Conservation (phyloP, 2,797 vertebrate species). For the Spatula versicolor region DNA sequence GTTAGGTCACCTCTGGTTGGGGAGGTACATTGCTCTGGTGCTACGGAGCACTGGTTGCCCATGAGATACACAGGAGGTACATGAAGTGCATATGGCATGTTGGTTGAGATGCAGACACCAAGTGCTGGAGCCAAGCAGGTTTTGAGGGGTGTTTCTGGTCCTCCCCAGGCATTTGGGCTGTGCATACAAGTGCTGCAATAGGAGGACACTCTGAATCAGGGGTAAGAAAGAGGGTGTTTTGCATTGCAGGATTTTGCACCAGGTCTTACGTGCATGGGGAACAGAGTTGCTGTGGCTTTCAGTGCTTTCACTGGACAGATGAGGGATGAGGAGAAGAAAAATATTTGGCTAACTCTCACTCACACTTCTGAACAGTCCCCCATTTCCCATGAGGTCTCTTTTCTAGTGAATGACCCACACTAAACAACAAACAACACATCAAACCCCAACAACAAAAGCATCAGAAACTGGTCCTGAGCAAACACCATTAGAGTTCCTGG, state of each 20-base stretch:
- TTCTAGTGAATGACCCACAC: not conserved
- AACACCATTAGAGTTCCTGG: not conserved
- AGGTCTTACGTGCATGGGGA: rapidly evolving
- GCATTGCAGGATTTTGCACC: rapidly evolving
- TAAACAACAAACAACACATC: too few species aligned
- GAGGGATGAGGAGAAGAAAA: not conserved
- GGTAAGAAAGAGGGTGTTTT: not conserved
- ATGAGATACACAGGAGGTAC: not conserved
- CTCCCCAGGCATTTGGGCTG: not conserved
- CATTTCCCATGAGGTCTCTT: rapidly evolving
- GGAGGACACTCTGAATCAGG: rapidly evolving
- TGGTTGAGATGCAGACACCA: not conserved
- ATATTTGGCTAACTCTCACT: not conserved
- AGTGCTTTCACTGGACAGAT: not conserved
- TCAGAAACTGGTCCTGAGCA: not conserved
- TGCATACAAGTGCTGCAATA: not conserved
- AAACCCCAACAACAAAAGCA: not conserved
- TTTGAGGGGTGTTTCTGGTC: not conserved
- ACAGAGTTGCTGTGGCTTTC: not conserved
- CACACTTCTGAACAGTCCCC: not conserved
- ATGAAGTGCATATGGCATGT: rapidly evolving
- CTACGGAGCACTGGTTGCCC: not conserved
- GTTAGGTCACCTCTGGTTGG: not conserved
- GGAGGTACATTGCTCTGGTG: not conserved
- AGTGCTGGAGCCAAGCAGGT: rapidly evolving